A percentile compares a stretch with the other conserved stretches of the same genome.
These are phyloP conservation scores for Boleophthalmus pectinirostris DNA, from an alignment of 2,113 vertebrate genomes.

Conservation along the genomic window DNA sequence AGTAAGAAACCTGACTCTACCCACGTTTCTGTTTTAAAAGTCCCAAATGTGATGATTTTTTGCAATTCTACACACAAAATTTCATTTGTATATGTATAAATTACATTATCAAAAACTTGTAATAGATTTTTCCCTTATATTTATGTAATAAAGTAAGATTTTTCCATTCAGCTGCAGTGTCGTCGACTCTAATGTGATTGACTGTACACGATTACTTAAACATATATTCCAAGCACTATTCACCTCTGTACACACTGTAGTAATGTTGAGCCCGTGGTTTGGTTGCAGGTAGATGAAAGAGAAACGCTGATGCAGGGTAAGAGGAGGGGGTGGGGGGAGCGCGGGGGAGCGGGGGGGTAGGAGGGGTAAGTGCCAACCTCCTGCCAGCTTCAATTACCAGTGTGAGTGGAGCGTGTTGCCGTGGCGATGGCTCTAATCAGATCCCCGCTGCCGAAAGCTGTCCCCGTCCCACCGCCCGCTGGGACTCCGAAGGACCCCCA, in stretches of 20 bases:
- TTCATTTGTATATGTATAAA: no score
- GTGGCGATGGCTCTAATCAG: slow-evolving; percentile 72
- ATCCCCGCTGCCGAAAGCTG: slow-evolving; percentile 72
- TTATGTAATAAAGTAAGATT: no score
- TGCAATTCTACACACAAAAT: no score
- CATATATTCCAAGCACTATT: neutral
- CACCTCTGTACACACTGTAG: neutral
- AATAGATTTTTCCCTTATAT: no score
- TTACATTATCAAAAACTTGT: no score
- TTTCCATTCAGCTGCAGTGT: no score
- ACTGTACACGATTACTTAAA: neutral
- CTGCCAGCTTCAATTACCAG: slow-evolving; percentile 77
- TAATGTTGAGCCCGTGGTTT: slow-evolving; percentile 31
- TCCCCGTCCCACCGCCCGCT: slow-evolving; percentile 54
- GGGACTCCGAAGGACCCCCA: slow-evolving; percentile 67
- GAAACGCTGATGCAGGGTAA: neutral
- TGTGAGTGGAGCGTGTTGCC: slow-evolving; percentile 69
- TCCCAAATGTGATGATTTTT: no score
- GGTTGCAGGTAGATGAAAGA: slow-evolving; percentile 48
- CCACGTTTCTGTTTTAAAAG: no score
- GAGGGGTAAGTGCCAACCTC: slow-evolving; percentile 71
- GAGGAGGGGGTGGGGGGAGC: slow-evolving; percentile 45
- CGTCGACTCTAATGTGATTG: neutral
- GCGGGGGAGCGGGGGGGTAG: no score
- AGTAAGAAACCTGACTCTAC: no score